Percentiles rank a stretch among this genome's conserved stretches.
Conservation (phyloP, 2,888 invertebrate species). For the Drosophila borborema region DNA sequence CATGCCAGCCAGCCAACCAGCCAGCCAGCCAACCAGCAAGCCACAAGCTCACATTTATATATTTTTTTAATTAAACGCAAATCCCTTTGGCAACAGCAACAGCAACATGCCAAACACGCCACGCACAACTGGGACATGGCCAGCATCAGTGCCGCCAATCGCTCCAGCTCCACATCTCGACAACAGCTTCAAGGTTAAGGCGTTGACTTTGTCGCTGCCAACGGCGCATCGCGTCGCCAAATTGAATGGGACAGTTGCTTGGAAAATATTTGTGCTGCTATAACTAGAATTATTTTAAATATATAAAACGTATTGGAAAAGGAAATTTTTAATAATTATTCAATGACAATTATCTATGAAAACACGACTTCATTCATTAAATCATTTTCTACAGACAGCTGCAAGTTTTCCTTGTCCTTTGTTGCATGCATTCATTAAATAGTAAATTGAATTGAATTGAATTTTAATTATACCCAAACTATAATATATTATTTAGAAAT, state of each 20-base stretch:
- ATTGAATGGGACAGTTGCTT: constrained; percentile 5
- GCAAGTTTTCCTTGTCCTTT: no score
- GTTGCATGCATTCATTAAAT: no score
- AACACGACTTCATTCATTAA: no score
- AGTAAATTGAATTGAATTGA: no score
- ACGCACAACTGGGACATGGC: constrained; percentile 31
- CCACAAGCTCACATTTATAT: constrained; percentile 63
- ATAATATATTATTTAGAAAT: no score
- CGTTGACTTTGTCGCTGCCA: constrained; percentile 37
- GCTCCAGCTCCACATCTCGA: constrained; percentile 35
- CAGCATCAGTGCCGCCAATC: constrained; percentile 20
- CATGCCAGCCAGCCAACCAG: constrained; percentile 55
- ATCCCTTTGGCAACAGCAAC: constrained; percentile 73
- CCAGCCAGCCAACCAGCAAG: constrained; percentile 19
- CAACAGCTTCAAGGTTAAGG: constrained; percentile 69
- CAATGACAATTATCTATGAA: no score
- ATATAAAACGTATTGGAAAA: neutral
- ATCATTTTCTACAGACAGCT: no score
- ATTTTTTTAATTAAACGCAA: constrained; percentile 78
- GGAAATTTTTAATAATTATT: no score
- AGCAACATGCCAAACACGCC: constrained; percentile 60
- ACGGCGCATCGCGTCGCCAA: constrained; percentile 9
- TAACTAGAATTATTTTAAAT: neutral
- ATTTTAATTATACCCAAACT: no score
- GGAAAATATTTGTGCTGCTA: neutral